phyloP scores from a whole-genome alignment of 2,113 vertebrate genomes.

The Tupaia chinensis region DNA sequence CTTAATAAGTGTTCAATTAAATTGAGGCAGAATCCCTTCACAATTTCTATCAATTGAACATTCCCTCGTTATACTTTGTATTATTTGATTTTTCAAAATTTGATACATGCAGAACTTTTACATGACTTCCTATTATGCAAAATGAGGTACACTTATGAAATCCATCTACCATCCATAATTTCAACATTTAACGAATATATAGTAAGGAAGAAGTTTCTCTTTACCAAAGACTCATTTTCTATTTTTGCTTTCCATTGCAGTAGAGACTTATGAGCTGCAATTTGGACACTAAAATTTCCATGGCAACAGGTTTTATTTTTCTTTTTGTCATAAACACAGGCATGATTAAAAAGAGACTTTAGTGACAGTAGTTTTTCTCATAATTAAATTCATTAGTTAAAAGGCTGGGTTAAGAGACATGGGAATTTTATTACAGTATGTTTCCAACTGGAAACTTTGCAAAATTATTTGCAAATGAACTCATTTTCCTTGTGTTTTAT shows the following conservation, averaged over 20 bases:
- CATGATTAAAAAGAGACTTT: constrained; percentile 74
- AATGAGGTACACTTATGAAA: constrained; percentile 57
- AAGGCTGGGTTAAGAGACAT: constrained; percentile 71
- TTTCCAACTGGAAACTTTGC: constrained; percentile 66
- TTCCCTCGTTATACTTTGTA: constrained; percentile 64
- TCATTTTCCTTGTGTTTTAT: constrained; percentile 58
- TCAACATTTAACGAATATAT: constrained; percentile 50
- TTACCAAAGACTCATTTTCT: constrained; percentile 17
- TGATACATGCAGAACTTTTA: constrained; percentile 52
- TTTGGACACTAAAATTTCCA: constrained; percentile 82
- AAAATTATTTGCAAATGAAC: constrained; percentile 77
- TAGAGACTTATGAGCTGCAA: constrained; percentile 71
- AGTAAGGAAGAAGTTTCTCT: constrained; percentile 54
- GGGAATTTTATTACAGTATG: constrained; percentile 68
- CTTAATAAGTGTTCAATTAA: constrained; percentile 74
- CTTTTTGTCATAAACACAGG: constrained; percentile 74
- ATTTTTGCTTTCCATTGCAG: constrained; percentile 66
- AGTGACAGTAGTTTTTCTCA: constrained; percentile 73
- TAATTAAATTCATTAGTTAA: constrained; percentile 82
- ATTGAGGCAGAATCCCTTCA: constrained; percentile 27
- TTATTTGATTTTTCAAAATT: constrained; percentile 72
- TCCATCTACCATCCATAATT: constrained; percentile 39
- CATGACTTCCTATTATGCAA: constrained; percentile 18
- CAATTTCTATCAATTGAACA: constrained; percentile 45
- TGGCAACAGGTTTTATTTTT: constrained; percentile 82